Evolutionary conservation across 2,113 vertebrate species (phyloP).

Genomic region (Canis aureus): DNA sequence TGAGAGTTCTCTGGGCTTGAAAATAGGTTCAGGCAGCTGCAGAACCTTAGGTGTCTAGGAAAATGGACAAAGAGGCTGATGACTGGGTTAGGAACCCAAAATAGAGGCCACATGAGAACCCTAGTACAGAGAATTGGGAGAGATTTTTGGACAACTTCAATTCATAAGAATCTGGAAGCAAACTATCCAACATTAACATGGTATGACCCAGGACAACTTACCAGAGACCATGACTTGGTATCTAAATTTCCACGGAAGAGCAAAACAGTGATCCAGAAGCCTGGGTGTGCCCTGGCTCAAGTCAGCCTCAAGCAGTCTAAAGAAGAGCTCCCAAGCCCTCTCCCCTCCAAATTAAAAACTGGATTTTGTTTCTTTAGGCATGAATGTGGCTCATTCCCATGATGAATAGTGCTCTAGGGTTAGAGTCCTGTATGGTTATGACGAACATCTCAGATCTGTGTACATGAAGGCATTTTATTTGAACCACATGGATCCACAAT

Average conservation of each 20-base stretch:
- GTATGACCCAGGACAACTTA: not conserved
- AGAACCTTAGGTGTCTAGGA: not conserved
- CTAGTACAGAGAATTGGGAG: not conserved
- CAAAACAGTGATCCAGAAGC: not conserved
- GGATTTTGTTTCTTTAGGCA: not conserved
- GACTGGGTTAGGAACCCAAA: not conserved
- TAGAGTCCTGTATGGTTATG: not conserved
- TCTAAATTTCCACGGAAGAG: not conserved
- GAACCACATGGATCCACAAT: slow-evolving; percentile 54
- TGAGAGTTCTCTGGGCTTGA: not conserved
- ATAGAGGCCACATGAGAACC: not conserved
- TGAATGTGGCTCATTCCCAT: not conserved
- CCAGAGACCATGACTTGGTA: not conserved
- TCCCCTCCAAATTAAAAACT: not conserved
- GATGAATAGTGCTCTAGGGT: not conserved
- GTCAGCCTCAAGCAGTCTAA: not conserved
- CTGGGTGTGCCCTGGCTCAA: not conserved
- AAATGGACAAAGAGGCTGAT: not conserved
- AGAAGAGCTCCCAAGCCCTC: not conserved
- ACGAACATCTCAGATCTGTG: not conserved
- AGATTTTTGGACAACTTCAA: not conserved
- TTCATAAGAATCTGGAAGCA: not conserved
- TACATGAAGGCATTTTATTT: slow-evolving; percentile 57
- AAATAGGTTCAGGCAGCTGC: not conserved
- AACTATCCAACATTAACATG: not conserved